Base-by-base conservation (phyloP, 2,797 vertebrate genomes). In the Cynopterus sphinx region DNA sequence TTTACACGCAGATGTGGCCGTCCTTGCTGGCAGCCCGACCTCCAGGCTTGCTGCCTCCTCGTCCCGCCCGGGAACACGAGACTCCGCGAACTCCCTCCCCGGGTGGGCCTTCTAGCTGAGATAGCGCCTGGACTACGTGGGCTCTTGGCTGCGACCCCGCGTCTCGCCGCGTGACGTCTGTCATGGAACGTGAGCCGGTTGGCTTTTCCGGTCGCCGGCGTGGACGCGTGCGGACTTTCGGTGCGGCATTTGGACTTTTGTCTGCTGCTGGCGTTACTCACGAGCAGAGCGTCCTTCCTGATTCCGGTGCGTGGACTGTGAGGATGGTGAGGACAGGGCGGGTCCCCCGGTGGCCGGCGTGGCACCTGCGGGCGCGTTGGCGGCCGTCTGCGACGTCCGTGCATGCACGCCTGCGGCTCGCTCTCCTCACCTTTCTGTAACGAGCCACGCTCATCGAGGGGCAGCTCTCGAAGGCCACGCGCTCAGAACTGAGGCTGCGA, bases 391-490 rank as follows among this genome's bases (percentile, higher is more conserved):
- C 21, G 3, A 0, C 31, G 59, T 88, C 24, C 28, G 19, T 9
- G 6, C 24, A 0, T 15, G 9, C 2, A 17, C 68, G 33, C 0
- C 28, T 41, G n/a, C 61, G 22, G 46, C 10, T 15, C 13, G 2
- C 36, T 55, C 28, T 3, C 31, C 9, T 61, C 43, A 15, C 43
- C 49, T 49, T 61, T 41, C 10, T 36, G 10, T 31, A 7, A 19
- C 11, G 39, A 41, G 43, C 75, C 39, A 46, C 0, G 46, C 9
- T 15, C 21, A 28, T 39, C 33, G 1, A 36, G 19, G 28, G 33
- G 33, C 13, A 8, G 26, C 43, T 0, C 4, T 6, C 31, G 84
- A 1, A 41, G 39, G 9, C 41, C 1, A 0, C 1, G 10, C 16
- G 21, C 53, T 73, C 46, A 28, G n/a, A 78, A 31, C 43, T 2